Evolutionary conservation across 2,797 vertebrate species (phyloP).

Genomic region (Paratrypauchen microcephalus): DNA sequence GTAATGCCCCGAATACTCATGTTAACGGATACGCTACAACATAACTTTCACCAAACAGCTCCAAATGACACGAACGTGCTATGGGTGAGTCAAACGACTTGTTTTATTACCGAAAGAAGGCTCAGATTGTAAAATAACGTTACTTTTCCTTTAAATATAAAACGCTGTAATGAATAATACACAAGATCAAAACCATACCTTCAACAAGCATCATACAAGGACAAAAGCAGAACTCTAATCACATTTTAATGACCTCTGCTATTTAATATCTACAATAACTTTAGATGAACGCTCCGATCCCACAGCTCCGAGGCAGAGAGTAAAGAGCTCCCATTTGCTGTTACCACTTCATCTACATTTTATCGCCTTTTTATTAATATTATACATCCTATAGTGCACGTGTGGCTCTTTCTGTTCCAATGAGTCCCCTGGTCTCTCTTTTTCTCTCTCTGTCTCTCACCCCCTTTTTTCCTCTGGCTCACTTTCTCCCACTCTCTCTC

Average conservation of each 20-base stretch:
- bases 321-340: slow-evolving; percentile 7
- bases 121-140: no score
- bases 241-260: slow-evolving; percentile 4
- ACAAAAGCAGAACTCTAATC: neutral
- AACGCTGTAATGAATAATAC: neutral
- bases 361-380: neutral
- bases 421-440: slow-evolving; percentile 4
- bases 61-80: no score
- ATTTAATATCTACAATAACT: neutral
- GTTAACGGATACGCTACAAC: no score
- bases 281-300: neutral
- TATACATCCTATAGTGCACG: neutral
- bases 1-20: no score
- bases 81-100: no score
- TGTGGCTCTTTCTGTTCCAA: slow-evolving; percentile 7
- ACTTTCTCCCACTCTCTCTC: no score
- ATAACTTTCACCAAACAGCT: no score
- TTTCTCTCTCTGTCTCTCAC: no score
- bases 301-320: neutral
- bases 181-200: neutral
- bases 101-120: no score
- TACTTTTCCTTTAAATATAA: no score
- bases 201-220: neutral
- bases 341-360: slow-evolving; percentile 2
- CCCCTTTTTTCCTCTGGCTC: no score